Conservation (phyloP, 2,113 vertebrate genomes). For the Speoplatyrhinus poulsoni region DNA sequence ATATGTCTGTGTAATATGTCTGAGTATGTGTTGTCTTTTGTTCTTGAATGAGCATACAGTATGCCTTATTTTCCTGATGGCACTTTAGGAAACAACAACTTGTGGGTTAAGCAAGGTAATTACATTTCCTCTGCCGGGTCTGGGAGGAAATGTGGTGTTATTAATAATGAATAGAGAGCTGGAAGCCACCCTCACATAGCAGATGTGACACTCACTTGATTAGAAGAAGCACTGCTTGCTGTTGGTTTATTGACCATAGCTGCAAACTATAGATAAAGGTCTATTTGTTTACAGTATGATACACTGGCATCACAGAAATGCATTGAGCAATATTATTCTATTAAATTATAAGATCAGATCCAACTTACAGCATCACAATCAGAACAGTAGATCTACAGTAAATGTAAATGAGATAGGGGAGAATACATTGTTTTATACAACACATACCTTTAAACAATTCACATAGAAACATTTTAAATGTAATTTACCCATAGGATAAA, state of each 20-base stretch:
- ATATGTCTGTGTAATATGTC: background rate
- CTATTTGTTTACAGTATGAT: too few relatives aligned
- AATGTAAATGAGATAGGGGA: too few relatives aligned
- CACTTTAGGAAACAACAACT: constrained; percentile 72
- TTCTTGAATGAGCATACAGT: constrained; percentile 49
- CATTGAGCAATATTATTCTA: too few relatives aligned
- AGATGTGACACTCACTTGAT: constrained; percentile 41
- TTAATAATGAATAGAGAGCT: constrained; percentile 67
- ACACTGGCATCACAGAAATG: too few relatives aligned
- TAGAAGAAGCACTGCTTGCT: constrained; percentile 25
- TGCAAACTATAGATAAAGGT: too few relatives aligned
- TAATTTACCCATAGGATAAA: too few relatives aligned
- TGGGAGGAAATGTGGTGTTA: constrained; percentile 56
- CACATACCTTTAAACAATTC: too few relatives aligned
- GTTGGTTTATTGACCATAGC: constrained; percentile 52
- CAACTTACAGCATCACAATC: too few relatives aligned
- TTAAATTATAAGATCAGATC: too few relatives aligned
- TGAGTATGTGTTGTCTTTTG: constrained; percentile 50
- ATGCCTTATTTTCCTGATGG: constrained; percentile 72
- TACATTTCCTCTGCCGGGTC: constrained; percentile 57
- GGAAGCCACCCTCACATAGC: constrained; percentile 26
- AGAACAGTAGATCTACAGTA: too few relatives aligned
- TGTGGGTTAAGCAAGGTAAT: constrained; percentile 70
- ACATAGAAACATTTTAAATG: too few relatives aligned
- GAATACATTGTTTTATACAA: too few relatives aligned